phyloP scores from a whole-genome alignment of 2,797 vertebrate genomes.

The Dipus sagitta region DNA sequence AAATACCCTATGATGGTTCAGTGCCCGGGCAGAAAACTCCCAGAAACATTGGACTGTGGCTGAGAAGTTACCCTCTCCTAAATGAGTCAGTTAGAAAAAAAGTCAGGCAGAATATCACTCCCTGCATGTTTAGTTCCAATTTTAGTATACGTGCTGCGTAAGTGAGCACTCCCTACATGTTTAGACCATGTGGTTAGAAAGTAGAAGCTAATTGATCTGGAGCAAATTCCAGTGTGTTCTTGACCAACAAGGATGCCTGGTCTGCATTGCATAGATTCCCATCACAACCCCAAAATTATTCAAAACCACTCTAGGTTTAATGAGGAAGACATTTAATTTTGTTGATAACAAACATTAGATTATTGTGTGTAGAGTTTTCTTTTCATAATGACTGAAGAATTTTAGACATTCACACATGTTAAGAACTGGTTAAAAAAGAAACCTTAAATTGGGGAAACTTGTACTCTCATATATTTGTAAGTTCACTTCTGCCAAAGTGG shows the following conservation, averaged over 20 bases:
- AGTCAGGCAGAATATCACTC: neutral
- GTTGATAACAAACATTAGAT: neutral
- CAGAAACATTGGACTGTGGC: neutral
- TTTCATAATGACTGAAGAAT: neutral
- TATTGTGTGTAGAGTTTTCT: neutral
- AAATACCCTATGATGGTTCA: neutral
- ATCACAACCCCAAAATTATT: neutral
- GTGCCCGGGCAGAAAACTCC: slow-evolving; percentile 36
- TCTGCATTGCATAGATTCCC: too few relatives aligned
- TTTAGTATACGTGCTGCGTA: too few relatives aligned
- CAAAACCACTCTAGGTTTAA: neutral
- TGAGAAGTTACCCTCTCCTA: slow-evolving; percentile 16
- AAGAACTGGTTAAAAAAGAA: slow-evolving; percentile 15
- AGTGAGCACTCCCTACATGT: neutral
- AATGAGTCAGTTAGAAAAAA: slow-evolving; percentile 27
- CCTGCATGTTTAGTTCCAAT: neutral
- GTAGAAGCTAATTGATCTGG: neutral
- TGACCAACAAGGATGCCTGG: neutral
- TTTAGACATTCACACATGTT: slow-evolving; percentile 30
- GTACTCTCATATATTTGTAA: neutral
- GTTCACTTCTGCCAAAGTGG: slow-evolving; percentile 5
- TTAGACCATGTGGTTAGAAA: neutral
- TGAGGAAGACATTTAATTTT: neutral
- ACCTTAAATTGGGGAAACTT: neutral
- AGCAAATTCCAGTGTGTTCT: neutral